Evolutionary conservation across 2,113 vertebrate species (phyloP).

Genomic region (Neolamprologus toae): DNA sequence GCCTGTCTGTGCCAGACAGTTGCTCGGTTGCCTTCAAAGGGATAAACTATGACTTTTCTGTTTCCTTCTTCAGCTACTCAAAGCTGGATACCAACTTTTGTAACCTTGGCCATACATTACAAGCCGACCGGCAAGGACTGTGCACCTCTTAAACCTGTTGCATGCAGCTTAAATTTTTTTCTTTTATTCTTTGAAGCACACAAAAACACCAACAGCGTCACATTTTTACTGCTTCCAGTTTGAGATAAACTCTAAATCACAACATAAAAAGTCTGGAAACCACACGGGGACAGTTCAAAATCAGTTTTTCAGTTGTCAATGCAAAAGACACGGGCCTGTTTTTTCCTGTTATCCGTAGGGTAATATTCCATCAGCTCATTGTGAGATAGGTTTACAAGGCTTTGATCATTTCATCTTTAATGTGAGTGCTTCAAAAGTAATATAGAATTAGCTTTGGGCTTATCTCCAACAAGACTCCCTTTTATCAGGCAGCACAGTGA

Average conservation of each 20-base stretch:
- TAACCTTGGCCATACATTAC: background rate
- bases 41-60: conserved; percentile 18
- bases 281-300: background rate
- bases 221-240: background rate
- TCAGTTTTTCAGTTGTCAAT: conserved; percentile 19
- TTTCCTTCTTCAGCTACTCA: conserved; percentile 5
- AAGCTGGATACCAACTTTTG: background rate
- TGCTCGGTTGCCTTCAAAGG: conserved; percentile 16
- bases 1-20: conserved; percentile 21
- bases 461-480: background rate
- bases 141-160: background rate
- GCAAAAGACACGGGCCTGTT: background rate
- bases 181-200: background rate
- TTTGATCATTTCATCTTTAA: conserved; percentile 27
- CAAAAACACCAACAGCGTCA: background rate
- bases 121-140: background rate
- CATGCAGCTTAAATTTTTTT: background rate
- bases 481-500: background rate
- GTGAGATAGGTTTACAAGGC: conserved; percentile 10
- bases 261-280: conserved; percentile 5
- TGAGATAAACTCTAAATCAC: conserved; percentile 11
- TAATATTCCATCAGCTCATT: conserved; percentile 17
- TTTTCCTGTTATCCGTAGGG: conserved; percentile 23
- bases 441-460: background rate
- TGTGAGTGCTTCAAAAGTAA: background rate